Evolutionary conservation across 1,140 invertebrate species (phyloP).

Genomic region (Bombus ignitus): DNA sequence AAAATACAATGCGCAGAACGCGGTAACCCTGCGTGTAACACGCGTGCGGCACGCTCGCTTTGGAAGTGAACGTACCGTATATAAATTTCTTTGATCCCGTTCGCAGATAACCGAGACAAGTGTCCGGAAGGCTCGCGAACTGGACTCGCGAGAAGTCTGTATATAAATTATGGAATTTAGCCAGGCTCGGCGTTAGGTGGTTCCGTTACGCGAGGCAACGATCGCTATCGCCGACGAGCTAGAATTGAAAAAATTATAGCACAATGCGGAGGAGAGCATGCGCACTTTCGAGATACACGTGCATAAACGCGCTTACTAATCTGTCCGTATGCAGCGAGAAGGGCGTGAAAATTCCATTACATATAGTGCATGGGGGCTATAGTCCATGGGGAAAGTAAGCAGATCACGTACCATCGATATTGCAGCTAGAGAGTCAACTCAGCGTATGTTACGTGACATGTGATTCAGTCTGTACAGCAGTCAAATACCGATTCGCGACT

Average conservation of each 20-base stretch:
- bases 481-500: neutral
- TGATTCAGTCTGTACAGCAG: neutral
- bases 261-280: constrained; percentile 16
- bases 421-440: too few species aligned
- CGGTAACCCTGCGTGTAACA: neutral
- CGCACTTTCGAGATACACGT: neutral
- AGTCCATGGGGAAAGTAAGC: constrained; percentile 16
- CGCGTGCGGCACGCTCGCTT: neutral
- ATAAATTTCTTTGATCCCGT: constrained; percentile 28
- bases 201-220: neutral
- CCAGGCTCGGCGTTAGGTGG: neutral
- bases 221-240: neutral
- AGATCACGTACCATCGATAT: neutral
- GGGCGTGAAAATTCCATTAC: constrained; percentile 48
- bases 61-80: constrained; percentile 17
- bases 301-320: neutral
- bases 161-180: constrained; percentile 19
- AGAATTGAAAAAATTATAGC: neutral
- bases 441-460: neutral
- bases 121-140: neutral
- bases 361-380: neutral
- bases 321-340: neutral
- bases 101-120: constrained; percentile 16
- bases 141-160: neutral
- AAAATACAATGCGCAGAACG: neutral